A percentile compares a stretch with the other conserved stretches of the same genome.
These are phyloP conservation scores for Clarias fuscus DNA, from an alignment of 2,797 vertebrate species.

Conservation along the genomic window DNA sequence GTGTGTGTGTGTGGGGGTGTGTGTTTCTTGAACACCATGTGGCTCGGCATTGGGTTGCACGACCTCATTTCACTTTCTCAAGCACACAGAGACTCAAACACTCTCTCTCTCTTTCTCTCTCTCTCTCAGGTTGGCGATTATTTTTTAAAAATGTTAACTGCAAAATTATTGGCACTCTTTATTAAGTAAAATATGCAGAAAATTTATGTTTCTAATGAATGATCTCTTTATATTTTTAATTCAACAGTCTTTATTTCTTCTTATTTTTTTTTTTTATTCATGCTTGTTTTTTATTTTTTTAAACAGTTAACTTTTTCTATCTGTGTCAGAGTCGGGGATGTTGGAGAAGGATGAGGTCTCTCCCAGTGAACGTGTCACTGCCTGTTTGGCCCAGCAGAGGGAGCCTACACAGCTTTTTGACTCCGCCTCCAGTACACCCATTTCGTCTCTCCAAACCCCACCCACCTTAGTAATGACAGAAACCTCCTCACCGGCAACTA, in stretches of 20 bases:
- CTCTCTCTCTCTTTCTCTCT: constrained; percentile 54
- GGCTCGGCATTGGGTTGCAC: constrained; percentile 51
- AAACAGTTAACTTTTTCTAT: constrained; percentile 10
- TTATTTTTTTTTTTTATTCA: neutral
- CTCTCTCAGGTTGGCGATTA: constrained; percentile 14
- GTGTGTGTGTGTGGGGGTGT: constrained; percentile 38
- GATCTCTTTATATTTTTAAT: neutral
- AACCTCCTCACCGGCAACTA: constrained; percentile 42
- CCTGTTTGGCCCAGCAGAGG: constrained; percentile 45
- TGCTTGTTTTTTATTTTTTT: neutral
- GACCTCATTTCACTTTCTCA: constrained; percentile 60
- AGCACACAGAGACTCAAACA: constrained; percentile 8
- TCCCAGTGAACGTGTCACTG: constrained; percentile 12
- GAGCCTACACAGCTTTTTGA: constrained; percentile 51
- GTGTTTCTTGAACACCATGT: constrained; percentile 51
- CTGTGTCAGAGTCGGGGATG: constrained; percentile 49
- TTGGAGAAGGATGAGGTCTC: constrained; percentile 45
- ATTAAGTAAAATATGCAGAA: neutral
- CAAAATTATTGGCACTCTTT: neutral
- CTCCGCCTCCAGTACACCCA: constrained; percentile 61
- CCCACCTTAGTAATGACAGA: constrained; percentile 65
- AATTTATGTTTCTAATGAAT: neutral
- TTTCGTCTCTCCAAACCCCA: constrained; percentile 47
- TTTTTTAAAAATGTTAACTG: neutral
- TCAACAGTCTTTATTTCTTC: neutral